A percentile compares a stretch with the other conserved stretches of the same genome.
phyloP scores from a whole-genome alignment of 2,888 invertebrate genomes.

The Epirrita christyi region DNA sequence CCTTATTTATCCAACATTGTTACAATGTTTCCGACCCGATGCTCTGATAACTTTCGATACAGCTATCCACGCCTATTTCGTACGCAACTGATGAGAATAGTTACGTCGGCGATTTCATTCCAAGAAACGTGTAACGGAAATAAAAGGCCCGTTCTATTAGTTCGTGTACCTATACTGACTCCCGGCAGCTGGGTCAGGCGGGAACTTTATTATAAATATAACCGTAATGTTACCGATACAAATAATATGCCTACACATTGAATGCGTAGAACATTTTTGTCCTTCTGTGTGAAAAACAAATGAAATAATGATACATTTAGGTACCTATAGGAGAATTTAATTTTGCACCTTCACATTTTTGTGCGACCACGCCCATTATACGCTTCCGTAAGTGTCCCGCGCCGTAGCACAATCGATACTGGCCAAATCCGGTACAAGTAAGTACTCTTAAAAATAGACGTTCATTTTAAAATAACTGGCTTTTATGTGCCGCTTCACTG shows the following conservation, averaged over 20 bases:
- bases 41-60: slow-evolving; percentile 63
- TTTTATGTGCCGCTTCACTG: background rate
- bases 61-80: slow-evolving; percentile 50
- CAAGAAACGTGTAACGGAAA: slow-evolving; percentile 51
- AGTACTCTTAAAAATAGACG: background rate
- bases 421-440: background rate
- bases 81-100: slow-evolving; percentile 48
- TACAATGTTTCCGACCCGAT: slow-evolving; percentile 62
- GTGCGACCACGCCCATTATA: background rate
- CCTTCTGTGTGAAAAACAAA: too few species aligned
- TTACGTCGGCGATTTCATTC: slow-evolving; percentile 50
- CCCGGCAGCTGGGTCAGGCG: slow-evolving; percentile 20
- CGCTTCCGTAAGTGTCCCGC: background rate
- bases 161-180: slow-evolving; percentile 18
- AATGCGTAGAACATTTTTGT: background rate
- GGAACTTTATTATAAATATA: slow-evolving; percentile 21
- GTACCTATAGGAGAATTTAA: background rate
- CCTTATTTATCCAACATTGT: slow-evolving; percentile 70
- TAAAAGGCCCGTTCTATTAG: slow-evolving; percentile 47
- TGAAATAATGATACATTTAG: too few species aligned
- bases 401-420: background rate
- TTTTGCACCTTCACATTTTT: background rate
- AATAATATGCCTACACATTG: slow-evolving; percentile 2
- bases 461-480: background rate
- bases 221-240: slow-evolving; percentile 14